Evolutionary conservation across 1,140 invertebrate species (phyloP).

Genomic region (Tetranychus cinnabarinus): DNA sequence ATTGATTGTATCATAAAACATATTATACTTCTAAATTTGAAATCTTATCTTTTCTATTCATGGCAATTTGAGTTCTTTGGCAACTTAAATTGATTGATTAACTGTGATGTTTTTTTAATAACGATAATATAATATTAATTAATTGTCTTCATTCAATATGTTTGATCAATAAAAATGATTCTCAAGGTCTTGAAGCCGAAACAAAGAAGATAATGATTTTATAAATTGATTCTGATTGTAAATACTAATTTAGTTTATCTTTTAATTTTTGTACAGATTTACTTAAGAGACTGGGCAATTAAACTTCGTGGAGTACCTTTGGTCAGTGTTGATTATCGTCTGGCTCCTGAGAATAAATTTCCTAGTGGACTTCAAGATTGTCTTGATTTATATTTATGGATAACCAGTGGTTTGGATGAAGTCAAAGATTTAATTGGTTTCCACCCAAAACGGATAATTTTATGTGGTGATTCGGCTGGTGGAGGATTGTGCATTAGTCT

Average conservation of each 20-base stretch:
- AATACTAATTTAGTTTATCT: not conserved
- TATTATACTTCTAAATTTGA: too few species aligned
- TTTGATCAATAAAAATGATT: not conserved
- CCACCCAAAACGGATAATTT: slow-evolving; percentile 17
- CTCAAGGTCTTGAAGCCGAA: too few species aligned
- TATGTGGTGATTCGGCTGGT: slow-evolving; percentile 66
- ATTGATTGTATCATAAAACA: too few species aligned
- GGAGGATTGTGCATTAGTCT: slow-evolving; percentile 63
- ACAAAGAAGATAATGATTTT: not conserved
- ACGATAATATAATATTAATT: too few species aligned
- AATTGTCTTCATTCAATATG: not conserved
- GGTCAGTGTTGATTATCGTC: slow-evolving; percentile 81
- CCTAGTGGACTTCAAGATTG: slow-evolving; percentile 73
- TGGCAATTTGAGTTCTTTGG: too few species aligned
- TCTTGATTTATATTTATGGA: slow-evolving; percentile 71
- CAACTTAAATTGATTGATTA: too few species aligned
- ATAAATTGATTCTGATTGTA: not conserved
- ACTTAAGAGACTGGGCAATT: slow-evolving; percentile 8
- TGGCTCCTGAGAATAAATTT: slow-evolving; percentile 35
- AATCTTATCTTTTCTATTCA: too few species aligned
- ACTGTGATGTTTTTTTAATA: too few species aligned
- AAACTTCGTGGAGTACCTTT: slow-evolving; percentile 33
- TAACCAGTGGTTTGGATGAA: slow-evolving; percentile 23
- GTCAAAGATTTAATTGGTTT: slow-evolving; percentile 19
- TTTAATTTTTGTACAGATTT: slow-evolving; percentile 13